A percentile compares a stretch with the other conserved stretches of the same genome.
phyloP scores from a whole-genome alignment of 2,113 vertebrate species.

The Sylvia atricapilla region DNA sequence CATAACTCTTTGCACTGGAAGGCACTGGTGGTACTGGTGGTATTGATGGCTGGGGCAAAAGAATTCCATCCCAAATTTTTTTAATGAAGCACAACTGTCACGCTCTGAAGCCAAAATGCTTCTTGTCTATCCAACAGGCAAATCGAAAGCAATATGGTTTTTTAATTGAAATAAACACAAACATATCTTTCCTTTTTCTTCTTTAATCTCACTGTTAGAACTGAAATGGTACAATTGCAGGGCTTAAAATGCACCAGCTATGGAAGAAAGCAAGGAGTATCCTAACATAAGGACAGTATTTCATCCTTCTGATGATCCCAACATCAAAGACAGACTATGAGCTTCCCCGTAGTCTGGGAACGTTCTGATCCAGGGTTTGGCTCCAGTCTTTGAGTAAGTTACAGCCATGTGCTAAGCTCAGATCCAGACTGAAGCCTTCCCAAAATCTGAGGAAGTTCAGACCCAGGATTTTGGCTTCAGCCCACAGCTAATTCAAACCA shows the following conservation, averaged over 20 bases:
- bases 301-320: not conserved
- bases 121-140: not conserved
- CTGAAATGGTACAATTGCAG: not conserved
- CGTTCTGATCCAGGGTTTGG: not conserved
- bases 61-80: not conserved
- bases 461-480: slow-evolving; percentile 35
- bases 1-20: rapidly evolving
- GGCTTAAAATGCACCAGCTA: not conserved
- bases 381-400: not conserved
- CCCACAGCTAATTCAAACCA: slow-evolving; percentile 41
- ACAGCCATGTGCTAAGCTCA: not conserved
- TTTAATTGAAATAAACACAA: not conserved
- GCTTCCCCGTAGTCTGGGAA: not conserved
- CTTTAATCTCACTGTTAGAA: not conserved
- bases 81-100: not conserved
- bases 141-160: not conserved
- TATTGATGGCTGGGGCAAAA: not conserved
- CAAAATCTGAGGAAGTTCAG: slow-evolving; percentile 52
- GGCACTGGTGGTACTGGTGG: not conserved
- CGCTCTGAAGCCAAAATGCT: not conserved
- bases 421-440: slow-evolving; percentile 42
- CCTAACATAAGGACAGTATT: not conserved
- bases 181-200: not conserved
- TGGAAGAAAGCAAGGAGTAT: not conserved
- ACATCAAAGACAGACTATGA: not conserved